Evolutionary conservation across 2,888 invertebrate species (phyloP).

Genomic region (Phrixothrix hirtus): DNA sequence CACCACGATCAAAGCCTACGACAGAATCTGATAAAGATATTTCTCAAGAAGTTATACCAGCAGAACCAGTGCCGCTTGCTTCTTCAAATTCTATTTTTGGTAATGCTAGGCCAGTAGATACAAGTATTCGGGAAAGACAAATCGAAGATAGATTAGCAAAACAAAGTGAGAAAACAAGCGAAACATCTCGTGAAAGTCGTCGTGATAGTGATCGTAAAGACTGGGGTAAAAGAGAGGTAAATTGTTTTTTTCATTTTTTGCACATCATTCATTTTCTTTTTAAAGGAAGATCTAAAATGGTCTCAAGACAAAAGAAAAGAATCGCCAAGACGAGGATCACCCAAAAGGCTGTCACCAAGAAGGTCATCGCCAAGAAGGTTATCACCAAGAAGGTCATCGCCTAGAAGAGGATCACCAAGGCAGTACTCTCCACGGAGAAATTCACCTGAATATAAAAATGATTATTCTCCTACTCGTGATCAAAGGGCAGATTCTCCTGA

Average conservation of each 20-base stretch:
- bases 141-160: constrained; percentile 86
- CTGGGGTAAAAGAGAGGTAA: constrained; percentile 32
- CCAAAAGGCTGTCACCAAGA: constrained; percentile 13
- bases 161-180: constrained; percentile 57
- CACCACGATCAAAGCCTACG: constrained; percentile 77
- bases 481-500: constrained; percentile 13
- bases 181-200: constrained; percentile 42
- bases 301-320: constrained; percentile 8
- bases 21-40: constrained; percentile 56
- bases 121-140: constrained; percentile 84
- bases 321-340: constrained; percentile 10
- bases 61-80: constrained; percentile 49
- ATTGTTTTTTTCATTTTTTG: too few relatives aligned
- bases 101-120: constrained; percentile 94
- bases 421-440: constrained; percentile 14
- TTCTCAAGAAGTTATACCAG: constrained; percentile 35
- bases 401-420: constrained; percentile 9
- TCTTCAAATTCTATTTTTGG: constrained; percentile 84
- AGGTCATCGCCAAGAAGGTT: constrained; percentile 11
- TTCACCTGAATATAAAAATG: constrained; percentile 21
- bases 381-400: constrained; percentile 18
- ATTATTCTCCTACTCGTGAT: constrained; percentile 26
- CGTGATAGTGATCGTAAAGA: constrained; percentile 27
- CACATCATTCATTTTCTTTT: too few relatives aligned
- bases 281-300: constrained; percentile 14